Conservation (phyloP, 2,113 vertebrate species). For the Lepisosteus oculatus region DNA sequence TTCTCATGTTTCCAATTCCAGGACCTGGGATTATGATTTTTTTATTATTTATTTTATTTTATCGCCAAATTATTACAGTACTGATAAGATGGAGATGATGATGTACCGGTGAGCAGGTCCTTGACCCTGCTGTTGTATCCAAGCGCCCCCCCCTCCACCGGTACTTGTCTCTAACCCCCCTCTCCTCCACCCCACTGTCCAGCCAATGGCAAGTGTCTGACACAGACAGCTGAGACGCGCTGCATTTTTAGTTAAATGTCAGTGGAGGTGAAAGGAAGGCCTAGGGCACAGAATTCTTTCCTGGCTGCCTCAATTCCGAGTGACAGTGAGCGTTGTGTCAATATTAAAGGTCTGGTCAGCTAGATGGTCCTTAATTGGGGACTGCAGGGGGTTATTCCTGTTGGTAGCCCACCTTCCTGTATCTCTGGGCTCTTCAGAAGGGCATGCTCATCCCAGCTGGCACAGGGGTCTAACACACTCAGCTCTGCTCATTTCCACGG, state of each 20-base stretch:
- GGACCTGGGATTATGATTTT: slow-evolving; percentile 78
- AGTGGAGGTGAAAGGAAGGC: slow-evolving; percentile 68
- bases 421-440: background rate
- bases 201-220: background rate
- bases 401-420: background rate
- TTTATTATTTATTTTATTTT: slow-evolving; percentile 77
- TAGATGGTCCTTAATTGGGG: slow-evolving; percentile 27
- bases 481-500: no score
- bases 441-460: background rate
- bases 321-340: slow-evolving; percentile 27
- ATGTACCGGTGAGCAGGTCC: slow-evolving; percentile 59
- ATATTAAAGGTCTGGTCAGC: slow-evolving; percentile 28
- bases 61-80: slow-evolving; percentile 80
- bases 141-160: slow-evolving; percentile 28
- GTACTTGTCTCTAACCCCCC: slow-evolving; percentile 16
- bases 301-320: slow-evolving; percentile 35
- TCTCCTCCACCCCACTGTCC: slow-evolving; percentile 10
- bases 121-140: slow-evolving; percentile 40
- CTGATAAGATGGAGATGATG: slow-evolving; percentile 74
- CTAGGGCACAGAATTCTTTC: slow-evolving; percentile 46
- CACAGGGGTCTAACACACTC: no score
- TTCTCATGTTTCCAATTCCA: slow-evolving; percentile 90
- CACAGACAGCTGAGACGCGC: slow-evolving; percentile 1
- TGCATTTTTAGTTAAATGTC: slow-evolving; percentile 77
- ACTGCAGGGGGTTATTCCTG: slow-evolving; percentile 1